Base-by-base conservation (phyloP, 1,140 invertebrate genomes). In the Berghia stephanieae region DNA sequence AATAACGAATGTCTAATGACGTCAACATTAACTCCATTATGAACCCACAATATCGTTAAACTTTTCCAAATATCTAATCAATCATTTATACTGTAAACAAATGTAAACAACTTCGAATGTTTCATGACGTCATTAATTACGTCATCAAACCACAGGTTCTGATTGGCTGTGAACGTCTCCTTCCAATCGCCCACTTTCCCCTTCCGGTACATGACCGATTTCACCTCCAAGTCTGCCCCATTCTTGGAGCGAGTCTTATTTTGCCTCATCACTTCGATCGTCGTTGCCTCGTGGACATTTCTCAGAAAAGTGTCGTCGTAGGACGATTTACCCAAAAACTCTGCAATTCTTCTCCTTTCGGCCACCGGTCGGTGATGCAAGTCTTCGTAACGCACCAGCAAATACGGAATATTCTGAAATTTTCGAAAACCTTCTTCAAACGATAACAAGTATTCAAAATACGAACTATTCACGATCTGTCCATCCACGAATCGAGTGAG, bases 161-260 rank as follows among this genome's bases (percentile, higher is more conserved):
- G 77, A 1, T 75, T 76, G 38, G 79, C 81, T 10, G 81, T 81
- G 78, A 82, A 82, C 79, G 75, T 81, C 42, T 77, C 78, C 66
- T 78, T 82, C 81, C 81, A 82, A 63, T 82, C 79, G 8, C 81
- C 81, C 44, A 82, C 72, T 66, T 77, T 70, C 44, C 81, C 81
- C 42, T 75, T 75, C 24, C 73, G n/a, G 24, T 75, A 75, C 73
- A 75, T 75, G 0, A 75, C 42, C 2, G 73, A 27, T 44, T 75
- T 63, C 18, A 57, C 73, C 18, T 44, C 63, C 38, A 16, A 10
- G 4, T 57, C 73, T 16, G 42, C 38, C 73, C 55, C 63, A 57
- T 75, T 42, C 27, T 75, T 67, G 13, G n/a, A n/a, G n/a, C n/a
- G n/a, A n/a, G n/a, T n/a, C n/a, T 63, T 63, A 42, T 75, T 75